Percentiles rank a stretch among this genome's conserved stretches.
phyloP scores from a whole-genome alignment of 1,140 invertebrate genomes.

The Hesperophylax magnus region DNA sequence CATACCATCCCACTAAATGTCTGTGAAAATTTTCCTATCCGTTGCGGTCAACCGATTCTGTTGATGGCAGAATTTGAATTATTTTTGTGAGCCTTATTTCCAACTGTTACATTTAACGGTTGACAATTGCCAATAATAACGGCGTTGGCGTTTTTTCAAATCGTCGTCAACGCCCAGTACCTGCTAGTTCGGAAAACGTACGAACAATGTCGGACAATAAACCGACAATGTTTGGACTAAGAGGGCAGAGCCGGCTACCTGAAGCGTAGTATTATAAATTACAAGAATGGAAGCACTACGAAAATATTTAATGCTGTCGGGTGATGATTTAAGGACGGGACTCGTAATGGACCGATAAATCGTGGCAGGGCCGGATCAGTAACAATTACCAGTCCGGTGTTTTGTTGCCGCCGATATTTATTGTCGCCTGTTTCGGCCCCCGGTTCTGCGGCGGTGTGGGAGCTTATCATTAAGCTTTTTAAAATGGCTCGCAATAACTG shows the following conservation, averaged over 20 bases:
- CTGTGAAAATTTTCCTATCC: too few species aligned
- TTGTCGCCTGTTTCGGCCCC: conserved; percentile 31
- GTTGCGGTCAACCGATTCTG: too few species aligned
- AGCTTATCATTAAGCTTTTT: conserved; percentile 8
- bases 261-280: conserved; percentile 50
- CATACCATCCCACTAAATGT: too few species aligned
- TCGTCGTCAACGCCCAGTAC: too few species aligned
- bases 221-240: neutral
- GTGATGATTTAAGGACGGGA: conserved; percentile 57
- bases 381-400: conserved; percentile 56
- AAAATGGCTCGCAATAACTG: neutral
- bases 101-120: neutral
- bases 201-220: too few species aligned
- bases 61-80: too few species aligned
- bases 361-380: conserved; percentile 51
- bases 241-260: neutral
- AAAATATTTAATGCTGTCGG: conserved; percentile 59
- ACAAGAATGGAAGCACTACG: conserved; percentile 51
- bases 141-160: too few species aligned
- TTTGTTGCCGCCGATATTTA: conserved; percentile 55
- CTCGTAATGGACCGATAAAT: conserved; percentile 59
- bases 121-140: too few species aligned
- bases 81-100: too few species aligned
- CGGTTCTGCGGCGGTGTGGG: conserved; percentile 44
- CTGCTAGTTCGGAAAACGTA: too few species aligned